Base-by-base conservation (phyloP, 2,797 vertebrate genomes). In the Scolopax bukidnonensis region DNA sequence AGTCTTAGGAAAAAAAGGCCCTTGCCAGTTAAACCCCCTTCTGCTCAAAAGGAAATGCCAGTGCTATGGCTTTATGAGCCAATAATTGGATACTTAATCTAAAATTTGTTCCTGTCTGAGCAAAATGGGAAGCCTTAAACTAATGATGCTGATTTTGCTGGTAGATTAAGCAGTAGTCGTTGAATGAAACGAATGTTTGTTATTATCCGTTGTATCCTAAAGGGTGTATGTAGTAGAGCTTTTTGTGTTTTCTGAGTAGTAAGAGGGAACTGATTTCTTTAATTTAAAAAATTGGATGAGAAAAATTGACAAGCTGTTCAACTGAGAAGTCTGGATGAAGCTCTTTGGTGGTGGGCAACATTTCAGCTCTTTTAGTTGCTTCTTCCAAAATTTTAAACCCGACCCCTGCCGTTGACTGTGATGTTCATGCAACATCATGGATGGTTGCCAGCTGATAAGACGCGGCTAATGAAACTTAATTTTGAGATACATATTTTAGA, bases 141-240 rank as follows among this genome's bases (percentile, higher is more conserved):
- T 93, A 93, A 95, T 90, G 93, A 47, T 94, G 27, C 81, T 78
- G 91, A 78, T 87, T 90, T 95, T 96, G 53, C 71, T 93, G 88
- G 88, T 82, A 90, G 88, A 83, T 95, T 90, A 92, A 78, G 47
- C 57, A 51, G 11, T 75, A 57, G 68, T 90, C 74, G 74, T 77
- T 90, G 88, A 95, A 54, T 43, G 61, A 90, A 96, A 93, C 60
- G 41, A 90, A 85, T 91, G 88, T 91, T 94, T 95, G 75, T 70
- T 95, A 27, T 90, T 93, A 60, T 84, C 70, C 71, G 36, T 48
- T 41, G 33, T 89, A 32, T 89, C 53, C 94, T 94, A 38, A 84
- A 78, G 80, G 43, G 27, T 84, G 12, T 82, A 27, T 27, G 38
- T 83, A 61, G 51, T 45, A 28, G 32, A 67, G 36, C 48, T 64